Evolutionary conservation across 2,797 vertebrate genomes (phyloP).

Genomic region (Ceryle rudis): DNA sequence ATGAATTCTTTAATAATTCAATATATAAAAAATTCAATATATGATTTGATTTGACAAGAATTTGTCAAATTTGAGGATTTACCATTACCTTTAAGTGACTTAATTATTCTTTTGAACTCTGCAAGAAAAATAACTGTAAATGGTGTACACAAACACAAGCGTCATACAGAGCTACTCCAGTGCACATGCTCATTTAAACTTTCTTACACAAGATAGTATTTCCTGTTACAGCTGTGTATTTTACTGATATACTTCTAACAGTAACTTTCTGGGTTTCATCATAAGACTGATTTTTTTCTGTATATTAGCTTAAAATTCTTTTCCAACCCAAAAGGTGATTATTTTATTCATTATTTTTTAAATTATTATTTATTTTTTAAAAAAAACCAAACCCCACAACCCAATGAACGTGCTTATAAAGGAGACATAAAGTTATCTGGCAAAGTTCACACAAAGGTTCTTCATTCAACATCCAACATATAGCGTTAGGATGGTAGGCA

Average conservation of each 20-base stretch:
- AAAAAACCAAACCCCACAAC: too few species aligned
- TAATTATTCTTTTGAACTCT: neutral
- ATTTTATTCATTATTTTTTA: too few species aligned
- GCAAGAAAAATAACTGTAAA: neutral
- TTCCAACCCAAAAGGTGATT: neutral
- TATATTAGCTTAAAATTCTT: neutral
- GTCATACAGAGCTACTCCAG: neutral
- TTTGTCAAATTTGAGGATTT: neutral
- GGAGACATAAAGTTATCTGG: accelerated
- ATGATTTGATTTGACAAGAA: neutral
- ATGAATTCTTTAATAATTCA: neutral
- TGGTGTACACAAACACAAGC: neutral
- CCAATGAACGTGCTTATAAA: neutral
- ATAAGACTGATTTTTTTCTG: accelerated
- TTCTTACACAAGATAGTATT: neutral
- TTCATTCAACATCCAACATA: neutral
- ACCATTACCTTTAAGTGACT: neutral
- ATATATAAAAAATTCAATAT: neutral
- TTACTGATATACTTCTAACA: neutral
- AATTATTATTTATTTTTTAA: neutral
- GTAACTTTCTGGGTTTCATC: neutral
- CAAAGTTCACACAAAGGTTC: neutral
- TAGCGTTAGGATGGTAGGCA: neutral
- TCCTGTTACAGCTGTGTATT: neutral
- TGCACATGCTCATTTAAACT: neutral